phyloP scores from a whole-genome alignment of 2,888 invertebrate species.

The Rhagonycha lutea region DNA sequence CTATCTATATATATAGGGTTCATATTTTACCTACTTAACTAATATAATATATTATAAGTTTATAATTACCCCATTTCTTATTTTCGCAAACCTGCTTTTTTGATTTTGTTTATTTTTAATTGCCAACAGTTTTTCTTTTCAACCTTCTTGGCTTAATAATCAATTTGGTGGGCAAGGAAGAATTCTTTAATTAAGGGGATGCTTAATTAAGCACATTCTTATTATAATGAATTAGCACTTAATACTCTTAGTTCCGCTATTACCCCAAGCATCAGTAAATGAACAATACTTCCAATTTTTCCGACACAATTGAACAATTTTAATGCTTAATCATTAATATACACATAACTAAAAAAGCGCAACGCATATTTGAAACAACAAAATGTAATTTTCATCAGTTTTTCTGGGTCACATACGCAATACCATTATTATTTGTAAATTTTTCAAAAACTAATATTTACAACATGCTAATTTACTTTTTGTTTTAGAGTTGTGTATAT shows the following conservation, averaged over 20 bases:
- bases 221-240: not conserved
- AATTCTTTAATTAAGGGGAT: not conserved
- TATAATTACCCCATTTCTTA: not conserved
- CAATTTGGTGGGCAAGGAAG: not conserved
- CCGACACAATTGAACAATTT: not conserved
- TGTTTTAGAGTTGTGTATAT: not conserved
- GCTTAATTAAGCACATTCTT: not conserved
- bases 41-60: conserved; percentile 2
- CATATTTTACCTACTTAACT: not conserved
- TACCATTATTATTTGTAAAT: not conserved
- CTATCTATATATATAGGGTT: conserved; percentile 38
- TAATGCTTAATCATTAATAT: not conserved
- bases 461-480: not conserved
- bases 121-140: not conserved
- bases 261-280: not conserved
- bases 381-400: not conserved
- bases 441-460: not conserved
- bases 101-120: not conserved
- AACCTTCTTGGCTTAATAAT: not conserved
- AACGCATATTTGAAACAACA: not conserved
- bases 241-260: not conserved
- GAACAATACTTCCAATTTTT: not conserved
- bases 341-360: not conserved
- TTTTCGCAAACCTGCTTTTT: not conserved
- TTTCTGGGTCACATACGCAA: not conserved